Evolutionary conservation across 2,113 vertebrate species (phyloP), one percentile per base, ranked within the genome.

Genomic region (Chaetodon auriga): DNA sequence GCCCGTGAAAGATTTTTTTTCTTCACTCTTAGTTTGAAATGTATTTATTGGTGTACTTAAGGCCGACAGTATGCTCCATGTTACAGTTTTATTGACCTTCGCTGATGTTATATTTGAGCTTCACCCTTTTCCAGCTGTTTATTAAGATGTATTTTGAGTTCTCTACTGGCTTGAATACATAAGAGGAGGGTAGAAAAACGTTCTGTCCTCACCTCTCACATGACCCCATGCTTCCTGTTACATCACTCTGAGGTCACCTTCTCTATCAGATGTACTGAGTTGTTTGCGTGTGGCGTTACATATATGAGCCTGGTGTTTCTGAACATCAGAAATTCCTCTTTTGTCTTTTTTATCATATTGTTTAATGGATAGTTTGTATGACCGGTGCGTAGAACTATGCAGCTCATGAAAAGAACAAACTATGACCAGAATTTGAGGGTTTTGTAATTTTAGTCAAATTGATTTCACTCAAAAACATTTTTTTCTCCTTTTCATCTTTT

Each of bases 1-100:
- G 84, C 75, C 65, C 88, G 84, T 94, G 91, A 90, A 91, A 63
- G 36, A 57, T 58, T 19, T n/a, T 49, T 55, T 54, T 71, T 69
- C 15, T 30, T 68, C 35, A 8, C 58, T 55, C 54, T 83, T 68
- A 38, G 82, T 90, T 85, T 62, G 38, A 68, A 77, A 64, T 83
- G 49, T 93, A 87, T 91, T 89, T 92, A 92, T 92, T 90, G 64
- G 14, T 85, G 70, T 61, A 89, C 53, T 2, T 61, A 21, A 68
- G 36, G 48, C 43, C 54, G 76, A 48, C 66, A 36, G 3, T 85
- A 51, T 73, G 80, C 65, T 81, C 23, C 41, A 49, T 78, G 68
- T 76, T 75, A 23, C 6, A 21, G 53, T 76, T 55, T n/a, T 55
- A 12, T 74, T 63, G 49, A 68, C 41, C 25, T 72, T 85, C 66